Evolutionary conservation across 2,888 invertebrate genomes (phyloP).

Genomic region (Pelosia muscerda): DNA sequence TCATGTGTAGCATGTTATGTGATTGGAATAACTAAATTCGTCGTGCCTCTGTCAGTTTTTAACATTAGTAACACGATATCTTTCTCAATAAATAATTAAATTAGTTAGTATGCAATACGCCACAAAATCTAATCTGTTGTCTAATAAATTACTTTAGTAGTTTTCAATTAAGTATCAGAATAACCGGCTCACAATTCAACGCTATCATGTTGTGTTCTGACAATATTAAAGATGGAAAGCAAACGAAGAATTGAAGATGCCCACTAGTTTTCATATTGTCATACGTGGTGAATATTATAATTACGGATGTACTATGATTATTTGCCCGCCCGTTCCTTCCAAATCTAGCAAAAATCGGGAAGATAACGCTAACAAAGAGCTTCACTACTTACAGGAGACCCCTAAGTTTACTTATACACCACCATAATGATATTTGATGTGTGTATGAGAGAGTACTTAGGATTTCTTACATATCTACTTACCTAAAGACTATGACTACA

Average conservation of each 20-base stretch:
- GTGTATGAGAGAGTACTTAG: no score
- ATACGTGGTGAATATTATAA: no score
- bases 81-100: conserved; percentile 66
- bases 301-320: neutral
- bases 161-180: conserved; percentile 34
- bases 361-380: no score
- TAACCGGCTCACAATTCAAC: neutral
- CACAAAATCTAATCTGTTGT: conserved; percentile 55
- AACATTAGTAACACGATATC: conserved; percentile 65
- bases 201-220: neutral
- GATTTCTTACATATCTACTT: no score
- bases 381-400: no score
- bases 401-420: no score
- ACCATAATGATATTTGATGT: no score
- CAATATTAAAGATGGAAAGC: no score
- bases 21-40: conserved; percentile 71
- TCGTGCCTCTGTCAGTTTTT: conserved; percentile 57
- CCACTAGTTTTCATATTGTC: no score
- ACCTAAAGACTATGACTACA: no score
- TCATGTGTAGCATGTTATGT: conserved; percentile 56
- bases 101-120: conserved; percentile 71
- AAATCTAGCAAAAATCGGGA: no score
- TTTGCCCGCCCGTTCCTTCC: neutral
- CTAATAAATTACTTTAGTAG: conserved; percentile 51
- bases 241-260: no score